Base-by-base conservation (phyloP, 2,888 invertebrate species). In the Pocota personata region DNA sequence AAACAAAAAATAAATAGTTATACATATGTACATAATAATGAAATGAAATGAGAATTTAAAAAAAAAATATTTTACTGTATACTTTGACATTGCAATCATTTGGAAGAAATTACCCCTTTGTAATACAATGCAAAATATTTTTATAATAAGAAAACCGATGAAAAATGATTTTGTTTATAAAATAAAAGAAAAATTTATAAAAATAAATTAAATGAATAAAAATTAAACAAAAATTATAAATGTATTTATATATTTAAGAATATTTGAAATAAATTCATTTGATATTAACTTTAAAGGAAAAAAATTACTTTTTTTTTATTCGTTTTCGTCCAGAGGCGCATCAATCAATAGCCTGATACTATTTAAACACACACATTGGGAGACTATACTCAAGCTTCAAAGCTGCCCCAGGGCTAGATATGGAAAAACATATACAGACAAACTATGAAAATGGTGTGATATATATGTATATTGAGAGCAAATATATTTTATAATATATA, bases 311-410 rank as follows among this genome's bases (percentile, higher is more conserved):
- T 62, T 40, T 76, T 66, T 16, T 48, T 48, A 48, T 48, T 83
- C 83, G 86, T 80, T 86, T 86, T 86, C 76, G 82, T 86, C 86
- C 86, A 82, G 82, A 76, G 86, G 86, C 86, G 55, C 86, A 77
- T 82, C 86, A 77, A 77, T 76, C 58, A 58, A 64, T 72, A 72
- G 71, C 58, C 64, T 71, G 78, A 78, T 58, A 64, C 48, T 72
- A 48, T 57, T 52, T 40, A 62, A 76, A 69, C 30, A 75, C 82
- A 57, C 62, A 80, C 64, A 50, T 58, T 27, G 21, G n/a, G 64
- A 71, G 58, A 64, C 64, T 76, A 86, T 19, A 77, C 58, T 77
- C 82, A 76, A 79, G 84, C 80, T 75, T 84, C 80, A 82, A 77
- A 72, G n/a, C 72, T 50, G 82, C 86, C 72, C 48, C 71, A 76